Evolutionary conservation across 2,797 vertebrate species (phyloP), one percentile per base, ranked within the genome.

Genomic region (Ptychobarbus kaznakovi): DNA sequence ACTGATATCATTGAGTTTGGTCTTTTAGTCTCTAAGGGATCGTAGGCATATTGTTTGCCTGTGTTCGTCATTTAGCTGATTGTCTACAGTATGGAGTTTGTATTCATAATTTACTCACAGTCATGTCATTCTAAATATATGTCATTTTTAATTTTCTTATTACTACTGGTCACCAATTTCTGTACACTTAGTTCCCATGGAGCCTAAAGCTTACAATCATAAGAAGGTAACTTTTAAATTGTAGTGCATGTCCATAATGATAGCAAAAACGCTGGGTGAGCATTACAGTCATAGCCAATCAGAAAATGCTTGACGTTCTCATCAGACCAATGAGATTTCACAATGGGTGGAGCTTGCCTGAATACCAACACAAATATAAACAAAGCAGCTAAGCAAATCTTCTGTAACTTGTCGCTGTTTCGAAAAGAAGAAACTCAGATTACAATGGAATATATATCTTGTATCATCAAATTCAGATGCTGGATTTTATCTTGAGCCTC

Each of bases 1-100:
- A 65, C 13, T 28, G 25, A 65, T 65, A 69, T 89, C 82, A 85
- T 53, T 51, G n/a, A 80, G 51, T 82, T 58, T n/a, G 40, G 35
- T 58, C 7, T 56, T 25, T 56, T 58, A 32, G 80, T 20, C 7
- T 9, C 18, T 44, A 15, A 81, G 66, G n/a, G 38, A 81, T 61
- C 7, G 7, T 61, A 32, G 10, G 4, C 63, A 46, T 22, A 22
- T 32, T 42, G 5, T 76, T 76, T 81, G 49, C 51, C 22, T 42
- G 49, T 75, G 16, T 40, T 38, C 22, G 32, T 58, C 35, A 81
- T 70, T 58, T 40, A 6, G 22, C 3, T 40, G 28, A 68, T 53
- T 38, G 42, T 38, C 15, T 15, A 46, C 32, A 79, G 7, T 16
- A 11, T 56, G 22, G 42, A 13, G 35, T 53, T 56, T 13, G 13